Conservation (phyloP, 2,113 vertebrate genomes). For the Acrocephalus kingi region DNA sequence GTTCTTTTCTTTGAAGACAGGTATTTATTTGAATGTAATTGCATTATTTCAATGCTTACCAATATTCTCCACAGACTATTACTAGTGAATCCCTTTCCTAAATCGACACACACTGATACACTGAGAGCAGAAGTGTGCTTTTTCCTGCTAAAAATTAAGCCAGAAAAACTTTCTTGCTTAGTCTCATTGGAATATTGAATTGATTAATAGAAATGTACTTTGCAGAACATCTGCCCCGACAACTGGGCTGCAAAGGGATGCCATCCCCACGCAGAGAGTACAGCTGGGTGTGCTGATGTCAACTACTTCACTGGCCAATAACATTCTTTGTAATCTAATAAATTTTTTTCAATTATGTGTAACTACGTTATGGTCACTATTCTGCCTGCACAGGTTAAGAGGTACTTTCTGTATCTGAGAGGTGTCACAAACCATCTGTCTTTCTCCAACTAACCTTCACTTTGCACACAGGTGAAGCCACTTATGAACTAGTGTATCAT, state of each 20-base stretch:
- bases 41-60: not conserved
- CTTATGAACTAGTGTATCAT: not conserved
- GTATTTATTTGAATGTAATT: not conserved
- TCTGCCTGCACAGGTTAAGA: not conserved
- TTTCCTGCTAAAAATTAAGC: not conserved
- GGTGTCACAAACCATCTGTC: not conserved
- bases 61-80: not conserved
- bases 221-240: slow-evolving; percentile 20
- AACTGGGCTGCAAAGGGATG: not conserved
- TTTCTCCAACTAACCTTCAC: not conserved
- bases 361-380: not conserved
- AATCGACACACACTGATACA: not conserved
- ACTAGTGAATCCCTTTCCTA: not conserved
- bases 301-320: not conserved
- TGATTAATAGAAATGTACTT: slow-evolving; percentile 37
- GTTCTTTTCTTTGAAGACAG: not conserved
- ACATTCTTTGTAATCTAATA: not conserved
- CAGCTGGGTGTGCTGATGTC: not conserved
- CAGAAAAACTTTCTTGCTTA: not conserved
- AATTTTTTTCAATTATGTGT: not conserved
- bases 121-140: not conserved
- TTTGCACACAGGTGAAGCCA: not conserved
- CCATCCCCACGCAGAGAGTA: not conserved
- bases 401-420: not conserved
- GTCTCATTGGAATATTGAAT: not conserved